Evolutionary conservation across 1,140 invertebrate species (phyloP).

Genomic region (Hetaerina americana): DNA sequence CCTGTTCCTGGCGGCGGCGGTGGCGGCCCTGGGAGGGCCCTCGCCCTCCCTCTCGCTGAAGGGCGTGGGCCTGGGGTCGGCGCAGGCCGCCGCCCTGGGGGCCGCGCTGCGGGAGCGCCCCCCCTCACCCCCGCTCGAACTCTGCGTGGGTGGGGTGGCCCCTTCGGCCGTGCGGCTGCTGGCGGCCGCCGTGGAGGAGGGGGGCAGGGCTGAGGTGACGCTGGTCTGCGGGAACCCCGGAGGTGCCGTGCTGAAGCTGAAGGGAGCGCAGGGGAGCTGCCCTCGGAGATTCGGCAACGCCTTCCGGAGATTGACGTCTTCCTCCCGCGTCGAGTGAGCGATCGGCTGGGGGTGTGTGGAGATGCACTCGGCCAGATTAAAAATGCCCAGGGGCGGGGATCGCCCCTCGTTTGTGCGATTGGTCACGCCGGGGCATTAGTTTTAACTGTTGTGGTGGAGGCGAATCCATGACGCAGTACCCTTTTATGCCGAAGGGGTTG

Average conservation of each 20-base stretch:
- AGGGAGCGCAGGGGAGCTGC: not conserved
- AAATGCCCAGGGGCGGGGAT: too few relatives aligned
- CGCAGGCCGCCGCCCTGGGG: constrained; percentile 27
- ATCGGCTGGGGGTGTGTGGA: not conserved
- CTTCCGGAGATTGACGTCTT: not conserved
- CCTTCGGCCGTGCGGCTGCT: constrained; percentile 29
- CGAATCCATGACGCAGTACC: not conserved
- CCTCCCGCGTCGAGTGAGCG: not conserved
- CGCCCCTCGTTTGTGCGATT: too few relatives aligned
- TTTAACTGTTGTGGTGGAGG: not conserved
- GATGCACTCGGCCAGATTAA: too few relatives aligned
- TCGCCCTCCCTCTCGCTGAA: constrained; percentile 29
- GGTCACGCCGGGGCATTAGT: not conserved
- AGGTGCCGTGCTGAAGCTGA: not conserved
- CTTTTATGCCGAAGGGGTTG: not conserved
- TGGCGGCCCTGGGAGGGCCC: constrained; percentile 29
- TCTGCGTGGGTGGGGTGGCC: constrained; percentile 31
- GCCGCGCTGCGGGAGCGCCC: constrained; percentile 32
- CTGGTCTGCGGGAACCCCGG: not conserved
- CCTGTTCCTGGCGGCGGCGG: constrained; percentile 28
- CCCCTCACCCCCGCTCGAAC: constrained; percentile 26
- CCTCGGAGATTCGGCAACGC: not conserved
- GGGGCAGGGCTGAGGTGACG: constrained; percentile 28
- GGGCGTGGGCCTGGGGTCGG: constrained; percentile 27
- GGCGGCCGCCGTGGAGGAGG: constrained; percentile 29